phyloP scores from a whole-genome alignment of 2,888 invertebrate genomes.

The Helobdella robusta region DNA sequence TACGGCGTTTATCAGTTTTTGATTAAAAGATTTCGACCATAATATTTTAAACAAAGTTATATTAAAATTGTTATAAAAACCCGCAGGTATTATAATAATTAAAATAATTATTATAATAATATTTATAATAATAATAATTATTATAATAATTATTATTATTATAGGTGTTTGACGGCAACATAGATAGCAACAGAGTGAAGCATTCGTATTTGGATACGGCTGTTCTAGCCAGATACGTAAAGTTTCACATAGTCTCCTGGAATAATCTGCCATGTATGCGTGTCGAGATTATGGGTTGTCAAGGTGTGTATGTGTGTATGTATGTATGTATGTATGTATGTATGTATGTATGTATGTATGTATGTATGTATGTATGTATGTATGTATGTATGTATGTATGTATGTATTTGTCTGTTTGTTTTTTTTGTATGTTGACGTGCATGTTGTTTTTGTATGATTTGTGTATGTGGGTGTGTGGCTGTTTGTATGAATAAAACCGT shows the following conservation, averaged over 20 bases:
- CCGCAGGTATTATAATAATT: no score
- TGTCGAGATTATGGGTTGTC: conserved; percentile 53
- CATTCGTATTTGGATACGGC: conserved; percentile 52
- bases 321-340: conserved; percentile 17
- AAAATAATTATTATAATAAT: no score
- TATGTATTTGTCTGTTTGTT: background rate
- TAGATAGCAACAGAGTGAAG: conserved; percentile 51
- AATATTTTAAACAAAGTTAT: no score
- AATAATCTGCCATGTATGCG: conserved; percentile 53
- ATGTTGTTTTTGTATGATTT: no score
- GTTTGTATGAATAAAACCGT: conserved; percentile 10
- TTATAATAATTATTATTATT: no score
- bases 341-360: conserved; percentile 10
- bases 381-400: conserved; percentile 9
- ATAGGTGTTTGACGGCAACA: conserved; percentile 53
- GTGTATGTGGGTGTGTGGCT: conserved; percentile 4
- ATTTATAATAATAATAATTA: no score
- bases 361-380: conserved; percentile 16
- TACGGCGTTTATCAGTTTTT: no score
- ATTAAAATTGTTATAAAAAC: no score
- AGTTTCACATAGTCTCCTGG: conserved; percentile 53
- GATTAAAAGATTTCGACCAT: no score
- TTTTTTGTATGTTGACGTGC: no score
- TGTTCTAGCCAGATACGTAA: conserved; percentile 51
- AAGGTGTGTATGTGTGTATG: conserved; percentile 43